Conservation (phyloP, 2,797 vertebrate species). For the Iguana delicatissima region DNA sequence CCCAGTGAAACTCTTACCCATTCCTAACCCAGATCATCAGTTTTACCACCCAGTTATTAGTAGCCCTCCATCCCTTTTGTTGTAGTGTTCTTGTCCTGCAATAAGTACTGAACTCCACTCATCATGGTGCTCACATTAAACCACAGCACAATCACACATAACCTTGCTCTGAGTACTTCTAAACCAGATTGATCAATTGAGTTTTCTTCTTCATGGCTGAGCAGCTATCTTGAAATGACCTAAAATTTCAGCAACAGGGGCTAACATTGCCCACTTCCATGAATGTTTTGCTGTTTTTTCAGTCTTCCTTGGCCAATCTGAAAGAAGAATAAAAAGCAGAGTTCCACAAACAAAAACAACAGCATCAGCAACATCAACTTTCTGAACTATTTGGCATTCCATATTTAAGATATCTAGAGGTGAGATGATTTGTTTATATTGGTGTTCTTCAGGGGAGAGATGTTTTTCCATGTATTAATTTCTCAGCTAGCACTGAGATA, state of each 20-base stretch:
- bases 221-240: constrained; percentile 33
- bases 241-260: background rate
- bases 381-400: background rate
- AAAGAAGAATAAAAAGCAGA: constrained; percentile 22
- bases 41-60: background rate
- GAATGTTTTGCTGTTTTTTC: background rate
- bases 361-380: background rate
- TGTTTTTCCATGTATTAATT: background rate
- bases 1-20: no score
- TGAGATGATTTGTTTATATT: background rate
- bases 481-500: constrained; percentile 48
- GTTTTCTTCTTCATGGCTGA: constrained; percentile 47
- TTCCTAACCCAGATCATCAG: background rate
- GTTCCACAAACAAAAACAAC: background rate
- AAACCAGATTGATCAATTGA: constrained; percentile 41
- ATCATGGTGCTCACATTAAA: constrained; percentile 47
- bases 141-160: constrained; percentile 43
- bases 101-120: background rate
- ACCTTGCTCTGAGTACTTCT: constrained; percentile 40
- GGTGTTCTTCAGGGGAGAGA: constrained; percentile 12
- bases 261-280: constrained; percentile 30
- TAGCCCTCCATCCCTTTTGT: no score
- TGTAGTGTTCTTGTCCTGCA: background rate
- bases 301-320: background rate
- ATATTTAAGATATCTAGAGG: background rate